Percentiles rank a stretch among this genome's conserved stretches.
phyloP scores from a whole-genome alignment of 2,888 invertebrate genomes.

The Sericinus montela region DNA sequence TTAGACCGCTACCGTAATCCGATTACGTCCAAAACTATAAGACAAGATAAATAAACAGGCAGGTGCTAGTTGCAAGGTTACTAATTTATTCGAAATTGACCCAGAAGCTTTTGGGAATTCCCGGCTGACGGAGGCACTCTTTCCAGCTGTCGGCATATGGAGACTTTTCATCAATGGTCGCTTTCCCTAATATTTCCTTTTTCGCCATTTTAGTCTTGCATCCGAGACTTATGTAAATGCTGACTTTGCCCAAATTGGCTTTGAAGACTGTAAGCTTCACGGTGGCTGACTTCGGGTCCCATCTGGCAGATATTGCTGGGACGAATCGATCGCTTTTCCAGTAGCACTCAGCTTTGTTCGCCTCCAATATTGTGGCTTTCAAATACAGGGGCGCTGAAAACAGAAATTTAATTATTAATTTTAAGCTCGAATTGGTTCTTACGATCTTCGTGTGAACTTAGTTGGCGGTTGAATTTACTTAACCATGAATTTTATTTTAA shows the following conservation, averaged over 20 bases:
- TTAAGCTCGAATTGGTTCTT: background rate
- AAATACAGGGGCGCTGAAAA: conserved; percentile 84
- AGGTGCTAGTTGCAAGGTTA: background rate
- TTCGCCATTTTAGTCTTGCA: conserved; percentile 84
- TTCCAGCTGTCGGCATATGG: conserved; percentile 80
- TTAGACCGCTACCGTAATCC: too few relatives aligned
- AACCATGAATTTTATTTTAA: too few relatives aligned
- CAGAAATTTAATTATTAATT: conserved; percentile 18
- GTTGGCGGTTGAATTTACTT: too few relatives aligned
- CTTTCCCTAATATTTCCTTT: conserved; percentile 83
- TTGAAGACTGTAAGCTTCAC: conserved; percentile 82
- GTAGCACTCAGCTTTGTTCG: conserved; percentile 77
- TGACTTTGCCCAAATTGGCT: conserved; percentile 81
- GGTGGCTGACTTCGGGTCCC: conserved; percentile 83
- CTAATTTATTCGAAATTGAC: conserved; percentile 69
- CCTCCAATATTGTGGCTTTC: conserved; percentile 87
- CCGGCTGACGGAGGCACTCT: conserved; percentile 77
- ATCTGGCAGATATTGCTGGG: conserved; percentile 87
- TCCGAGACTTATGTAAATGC: conserved; percentile 82
- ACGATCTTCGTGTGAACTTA: too few relatives aligned
- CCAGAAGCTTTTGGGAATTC: conserved; percentile 79
- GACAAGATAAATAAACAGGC: background rate
- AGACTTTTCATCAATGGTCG: conserved; percentile 81
- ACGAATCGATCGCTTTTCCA: conserved; percentile 88
- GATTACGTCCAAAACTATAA: background rate